Evolutionary conservation across 1,140 invertebrate genomes (phyloP).

Genomic region (Radopholus similis): DNA sequence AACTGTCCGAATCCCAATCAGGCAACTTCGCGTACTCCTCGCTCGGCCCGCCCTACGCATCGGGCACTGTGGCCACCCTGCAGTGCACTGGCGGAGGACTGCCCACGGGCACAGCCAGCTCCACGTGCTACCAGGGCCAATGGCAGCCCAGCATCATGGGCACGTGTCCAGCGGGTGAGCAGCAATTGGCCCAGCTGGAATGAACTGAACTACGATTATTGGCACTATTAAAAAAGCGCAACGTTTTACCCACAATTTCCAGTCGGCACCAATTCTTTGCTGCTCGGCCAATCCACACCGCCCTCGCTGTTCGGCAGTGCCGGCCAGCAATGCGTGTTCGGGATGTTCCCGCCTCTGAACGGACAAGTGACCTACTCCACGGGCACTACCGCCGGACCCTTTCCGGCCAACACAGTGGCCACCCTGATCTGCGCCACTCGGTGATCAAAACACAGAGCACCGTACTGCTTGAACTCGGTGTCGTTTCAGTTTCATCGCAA

Average conservation of each 20-base stretch:
- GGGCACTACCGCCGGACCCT: constrained; percentile 15
- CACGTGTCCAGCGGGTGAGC: no score
- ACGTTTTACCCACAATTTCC: no score
- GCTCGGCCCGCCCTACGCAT: not conserved
- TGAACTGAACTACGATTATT: no score
- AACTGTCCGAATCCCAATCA: no score
- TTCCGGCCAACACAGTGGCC: constrained; percentile 12
- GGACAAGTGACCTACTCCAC: constrained; percentile 10
- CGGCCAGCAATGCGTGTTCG: constrained; percentile 17
- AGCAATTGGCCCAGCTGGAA: not conserved
- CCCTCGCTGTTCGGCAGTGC: not conserved
- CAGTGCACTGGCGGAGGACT: not conserved
- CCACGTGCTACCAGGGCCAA: not conserved
- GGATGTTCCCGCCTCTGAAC: not conserved
- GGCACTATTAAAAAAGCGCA: no score
- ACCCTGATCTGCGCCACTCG: constrained; percentile 15
- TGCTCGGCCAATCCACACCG: not conserved
- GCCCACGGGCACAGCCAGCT: not conserved
- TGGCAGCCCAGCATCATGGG: not conserved
- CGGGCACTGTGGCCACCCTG: constrained; percentile 20
- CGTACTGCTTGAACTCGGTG: not conserved
- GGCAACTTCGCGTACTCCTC: not conserved
- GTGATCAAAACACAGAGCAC: not conserved
- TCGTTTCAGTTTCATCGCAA: constrained; percentile 14
- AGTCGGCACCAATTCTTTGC: no score